phyloP scores from a whole-genome alignment of 2,113 vertebrate species.

The Alexandromys fortis region DNA sequence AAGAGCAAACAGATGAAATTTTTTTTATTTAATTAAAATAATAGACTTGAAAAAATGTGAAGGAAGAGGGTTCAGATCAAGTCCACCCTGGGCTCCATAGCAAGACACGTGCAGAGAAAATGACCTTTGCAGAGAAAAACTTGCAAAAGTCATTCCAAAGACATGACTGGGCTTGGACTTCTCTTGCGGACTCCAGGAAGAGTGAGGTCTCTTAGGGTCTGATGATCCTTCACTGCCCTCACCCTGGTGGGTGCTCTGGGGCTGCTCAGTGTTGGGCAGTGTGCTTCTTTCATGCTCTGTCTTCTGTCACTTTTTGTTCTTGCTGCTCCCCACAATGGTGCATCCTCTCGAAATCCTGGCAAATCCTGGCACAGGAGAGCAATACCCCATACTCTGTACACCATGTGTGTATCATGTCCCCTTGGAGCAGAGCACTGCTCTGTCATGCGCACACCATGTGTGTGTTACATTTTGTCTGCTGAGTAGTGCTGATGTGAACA shows the following conservation, averaged over 20 bases:
- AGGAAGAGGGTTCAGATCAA: background rate
- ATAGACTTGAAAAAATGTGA: background rate
- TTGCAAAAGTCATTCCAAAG: background rate
- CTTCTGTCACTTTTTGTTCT: background rate
- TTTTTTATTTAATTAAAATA: background rate
- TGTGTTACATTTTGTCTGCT: accelerated
- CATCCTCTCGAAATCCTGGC: background rate
- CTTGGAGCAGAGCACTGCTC: background rate
- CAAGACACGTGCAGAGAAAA: background rate
- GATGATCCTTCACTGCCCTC: background rate
- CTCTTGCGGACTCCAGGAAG: background rate
- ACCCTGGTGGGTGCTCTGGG: background rate
- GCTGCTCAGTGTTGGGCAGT: background rate
- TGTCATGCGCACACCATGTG: accelerated
- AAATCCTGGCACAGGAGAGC: background rate
- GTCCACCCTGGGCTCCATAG: background rate
- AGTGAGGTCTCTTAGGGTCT: background rate
- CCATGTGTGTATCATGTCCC: background rate
- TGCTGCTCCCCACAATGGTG: background rate
- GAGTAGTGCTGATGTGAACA: accelerated
- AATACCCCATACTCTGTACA: background rate
- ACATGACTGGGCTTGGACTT: background rate
- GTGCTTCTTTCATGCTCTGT: background rate
- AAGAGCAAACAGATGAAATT: background rate
- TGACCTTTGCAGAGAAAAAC: background rate